Evolutionary conservation across 2,113 vertebrate genomes (phyloP), one percentile per base, ranked within the genome.

Genomic region (Onychostruthus taczanowskii): DNA sequence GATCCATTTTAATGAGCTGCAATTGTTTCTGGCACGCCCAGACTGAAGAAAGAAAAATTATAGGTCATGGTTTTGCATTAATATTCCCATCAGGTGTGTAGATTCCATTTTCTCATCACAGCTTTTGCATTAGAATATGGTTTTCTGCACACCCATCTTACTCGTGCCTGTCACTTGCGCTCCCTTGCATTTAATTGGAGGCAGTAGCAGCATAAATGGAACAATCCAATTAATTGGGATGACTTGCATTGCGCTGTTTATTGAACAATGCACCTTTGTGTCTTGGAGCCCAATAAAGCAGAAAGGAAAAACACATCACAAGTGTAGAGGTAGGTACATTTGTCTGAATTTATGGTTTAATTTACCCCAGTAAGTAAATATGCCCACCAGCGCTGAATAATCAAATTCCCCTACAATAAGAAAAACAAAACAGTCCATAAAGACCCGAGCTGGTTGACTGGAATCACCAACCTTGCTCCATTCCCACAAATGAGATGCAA

Each of bases 51-150:
- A 75, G 56, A 70, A 81, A 81, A 93, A 96, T 89, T 81, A 79
- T 72, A 95, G 92, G 92, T 95, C 93, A 94, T 89, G 77, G 66
- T 84, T 96, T 92, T 73, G 56, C 62, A 82, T 96, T 94, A 93
- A 87, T 94, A 97, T 96, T 97, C 92, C 62, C 7, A 0, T 89
- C 92, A 84, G 88, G 77, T 94, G 66, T 9, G 0, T n/a, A 84
- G 88, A 68, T 89, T 94, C 62, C 88, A 79, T 96, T 95, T 92
- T 87, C 92, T 89, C 70, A 72, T 87, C 88, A 87, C 88, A 72
- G 80, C 66, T 93, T 81, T 88, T 75, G 69, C 90, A 82, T 94
- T 81, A 92, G 90, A 79, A 80, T 67, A 67, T 61, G 90, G 44
- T 77, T 92, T 91, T 85, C 70, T 84, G 70, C 6, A 5, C 5